Conservation (phyloP, 35 echinoderm and acorn worm species). For the Ophioderma brevispina region DNA sequence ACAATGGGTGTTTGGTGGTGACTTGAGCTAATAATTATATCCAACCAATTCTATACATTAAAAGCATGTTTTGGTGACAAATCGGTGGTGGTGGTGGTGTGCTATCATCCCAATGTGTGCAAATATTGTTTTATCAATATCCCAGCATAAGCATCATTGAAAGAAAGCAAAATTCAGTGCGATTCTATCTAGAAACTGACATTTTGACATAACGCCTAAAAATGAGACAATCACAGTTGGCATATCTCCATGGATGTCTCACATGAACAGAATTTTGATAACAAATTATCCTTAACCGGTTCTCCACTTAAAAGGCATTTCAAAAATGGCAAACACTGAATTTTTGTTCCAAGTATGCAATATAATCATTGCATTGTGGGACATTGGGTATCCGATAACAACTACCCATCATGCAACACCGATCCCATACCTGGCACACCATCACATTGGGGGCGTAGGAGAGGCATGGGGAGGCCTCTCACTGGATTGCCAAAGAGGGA, state of each 20-base stretch:
- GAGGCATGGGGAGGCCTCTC: conserved; percentile 23
- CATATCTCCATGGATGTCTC: too few relatives aligned
- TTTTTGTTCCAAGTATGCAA: too few relatives aligned
- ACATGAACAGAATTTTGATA: too few relatives aligned
- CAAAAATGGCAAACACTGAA: too few relatives aligned
- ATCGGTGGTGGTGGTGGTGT: background rate
- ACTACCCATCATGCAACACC: background rate
- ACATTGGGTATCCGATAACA: background rate
- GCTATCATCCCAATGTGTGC: background rate
- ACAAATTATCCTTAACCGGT: too few relatives aligned
- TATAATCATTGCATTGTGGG: background rate
- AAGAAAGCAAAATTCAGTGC: too few relatives aligned
- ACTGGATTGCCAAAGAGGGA: background rate
- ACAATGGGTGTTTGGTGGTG: too few relatives aligned
- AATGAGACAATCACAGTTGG: too few relatives aligned
- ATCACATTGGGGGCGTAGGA: conserved; percentile 72
- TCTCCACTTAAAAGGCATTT: too few relatives aligned
- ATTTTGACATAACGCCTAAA: too few relatives aligned
- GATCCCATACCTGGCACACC: conserved; percentile 70
- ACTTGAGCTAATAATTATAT: too few relatives aligned
- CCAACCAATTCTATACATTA: background rate
- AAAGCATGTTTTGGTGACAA: background rate
- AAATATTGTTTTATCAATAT: background rate
- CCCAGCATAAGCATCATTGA: background rate
- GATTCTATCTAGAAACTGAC: too few relatives aligned